A percentile compares a stretch with the other conserved stretches of the same genome.
Conservation (phyloP, 2,113 vertebrate genomes). For the Gnathonemus echidnorhynchus region DNA sequence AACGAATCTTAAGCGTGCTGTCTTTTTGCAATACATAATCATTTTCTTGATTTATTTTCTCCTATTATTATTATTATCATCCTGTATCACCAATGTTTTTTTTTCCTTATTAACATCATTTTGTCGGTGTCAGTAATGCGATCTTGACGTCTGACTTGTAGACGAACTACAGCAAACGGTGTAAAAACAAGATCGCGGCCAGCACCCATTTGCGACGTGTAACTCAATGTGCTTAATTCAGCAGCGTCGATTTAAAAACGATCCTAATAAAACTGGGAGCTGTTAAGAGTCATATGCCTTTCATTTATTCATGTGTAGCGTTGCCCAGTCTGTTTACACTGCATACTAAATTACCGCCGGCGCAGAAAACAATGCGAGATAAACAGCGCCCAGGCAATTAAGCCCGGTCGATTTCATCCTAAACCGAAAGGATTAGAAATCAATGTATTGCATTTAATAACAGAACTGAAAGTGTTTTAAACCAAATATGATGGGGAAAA, state of each 20-base stretch:
- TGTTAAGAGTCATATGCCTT: conserved; percentile 5
- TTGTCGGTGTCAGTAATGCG: background rate
- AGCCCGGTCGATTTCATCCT: background rate
- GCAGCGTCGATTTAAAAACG: background rate
- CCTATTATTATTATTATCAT: background rate
- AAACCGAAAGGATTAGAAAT: background rate
- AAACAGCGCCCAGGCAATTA: background rate
- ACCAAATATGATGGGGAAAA: background rate
- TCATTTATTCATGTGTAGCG: background rate
- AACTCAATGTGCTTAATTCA: background rate
- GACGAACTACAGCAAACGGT: background rate
- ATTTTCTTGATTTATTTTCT: background rate
- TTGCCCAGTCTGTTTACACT: conserved; percentile 12
- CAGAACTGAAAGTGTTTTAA: background rate
- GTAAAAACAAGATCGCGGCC: background rate
- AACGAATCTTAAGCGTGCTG: background rate
- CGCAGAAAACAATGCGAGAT: background rate
- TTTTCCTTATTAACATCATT: background rate
- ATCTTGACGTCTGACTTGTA: background rate
- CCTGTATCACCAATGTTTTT: background rate
- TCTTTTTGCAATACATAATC: background rate
- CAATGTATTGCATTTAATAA: background rate
- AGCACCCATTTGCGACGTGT: background rate
- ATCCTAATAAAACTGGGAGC: background rate
- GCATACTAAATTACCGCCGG: conserved; percentile 1